Base-by-base conservation (phyloP, 2,113 vertebrate genomes). In the Strix uralensis region DNA sequence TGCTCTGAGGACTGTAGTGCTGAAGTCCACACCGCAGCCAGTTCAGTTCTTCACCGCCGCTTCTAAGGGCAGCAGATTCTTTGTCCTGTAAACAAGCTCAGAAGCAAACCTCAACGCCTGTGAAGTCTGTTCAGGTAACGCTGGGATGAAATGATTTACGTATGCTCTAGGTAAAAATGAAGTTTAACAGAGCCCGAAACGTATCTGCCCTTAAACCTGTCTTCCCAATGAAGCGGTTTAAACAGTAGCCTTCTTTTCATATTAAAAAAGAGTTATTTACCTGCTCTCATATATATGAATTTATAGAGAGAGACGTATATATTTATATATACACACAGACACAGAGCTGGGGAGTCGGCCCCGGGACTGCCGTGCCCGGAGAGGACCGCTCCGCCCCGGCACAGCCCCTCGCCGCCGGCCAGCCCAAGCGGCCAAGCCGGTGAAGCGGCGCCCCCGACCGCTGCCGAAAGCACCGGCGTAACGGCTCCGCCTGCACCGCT, bases 151-250 rank as follows among this genome's bases (percentile, higher is more conserved):
- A 65, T 2, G 11, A 61, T 15, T 67, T 38, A 32, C 15, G 14
- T 3, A 5, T 0, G 30, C 19, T 54, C 15, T 1, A 2, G 0
- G 3, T 6, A 21, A 74, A 61, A 44, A 23, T 12, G 32, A 57
- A 91, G 49, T 51, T 11, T 22, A 85, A 8, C 10, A 54, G 27
- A 49, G 32, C 21, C 17, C 22, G n/a, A 3, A 20, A n/a, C 2
- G 2, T 2, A 5, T 27, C 9, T 22, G 15, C 14, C 25, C 21
- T 62, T 34, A 8, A 3, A 8, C 13, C 4, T 12, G 42, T 7
- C 57, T 51, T 32, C 32, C 7, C 49, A 18, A 36, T 4, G 20
- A 49, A 29, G 5, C 1, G 27, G 1, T 13, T 70, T 23, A 7
- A 36, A 74, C 40, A 81, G 4, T 1, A 15, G 65, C 32, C 17